Percentiles rank a stretch among this genome's conserved stretches.
Evolutionary conservation across 2,113 vertebrate genomes (phyloP).

Genomic region (Atlantisia rogersi): DNA sequence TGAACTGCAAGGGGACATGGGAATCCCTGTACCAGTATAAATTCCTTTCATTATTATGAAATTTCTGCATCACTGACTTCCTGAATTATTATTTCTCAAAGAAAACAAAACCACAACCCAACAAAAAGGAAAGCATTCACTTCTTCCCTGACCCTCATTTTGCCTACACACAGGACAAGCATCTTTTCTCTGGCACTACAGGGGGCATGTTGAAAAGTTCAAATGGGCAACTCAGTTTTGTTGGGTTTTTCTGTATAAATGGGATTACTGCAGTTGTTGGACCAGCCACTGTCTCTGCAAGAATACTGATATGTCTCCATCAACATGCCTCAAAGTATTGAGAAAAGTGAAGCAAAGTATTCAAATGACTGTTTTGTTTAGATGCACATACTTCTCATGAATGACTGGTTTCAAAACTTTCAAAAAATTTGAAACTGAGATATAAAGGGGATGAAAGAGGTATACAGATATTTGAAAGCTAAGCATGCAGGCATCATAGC

Average conservation of each 20-base stretch:
- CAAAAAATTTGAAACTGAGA: not conserved
- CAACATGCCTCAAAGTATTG: not conserved
- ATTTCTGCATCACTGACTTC: not conserved
- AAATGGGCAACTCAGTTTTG: not conserved
- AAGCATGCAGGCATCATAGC: not conserved
- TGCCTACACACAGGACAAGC: not conserved
- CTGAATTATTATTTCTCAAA: not conserved
- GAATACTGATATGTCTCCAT: fast-evolving
- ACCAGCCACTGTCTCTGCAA: not conserved
- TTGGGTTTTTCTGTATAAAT: not conserved
- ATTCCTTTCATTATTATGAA: not conserved
- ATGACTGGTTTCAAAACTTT: not conserved
- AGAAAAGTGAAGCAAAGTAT: not conserved
- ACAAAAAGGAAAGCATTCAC: not conserved
- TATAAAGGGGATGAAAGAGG: not conserved
- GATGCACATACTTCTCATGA: not conserved
- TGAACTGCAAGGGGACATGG: not conserved
- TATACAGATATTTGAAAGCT: not conserved
- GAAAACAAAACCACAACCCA: too few relatives aligned
- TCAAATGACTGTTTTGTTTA: not conserved
- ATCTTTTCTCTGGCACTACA: not conserved
- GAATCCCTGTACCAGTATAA: not conserved
- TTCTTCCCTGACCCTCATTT: not conserved
- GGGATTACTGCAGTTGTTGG: not conserved
- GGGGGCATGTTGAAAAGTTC: not conserved